phyloP scores from a whole-genome alignment of 2,113 vertebrate genomes.

The Corvus cornix region DNA sequence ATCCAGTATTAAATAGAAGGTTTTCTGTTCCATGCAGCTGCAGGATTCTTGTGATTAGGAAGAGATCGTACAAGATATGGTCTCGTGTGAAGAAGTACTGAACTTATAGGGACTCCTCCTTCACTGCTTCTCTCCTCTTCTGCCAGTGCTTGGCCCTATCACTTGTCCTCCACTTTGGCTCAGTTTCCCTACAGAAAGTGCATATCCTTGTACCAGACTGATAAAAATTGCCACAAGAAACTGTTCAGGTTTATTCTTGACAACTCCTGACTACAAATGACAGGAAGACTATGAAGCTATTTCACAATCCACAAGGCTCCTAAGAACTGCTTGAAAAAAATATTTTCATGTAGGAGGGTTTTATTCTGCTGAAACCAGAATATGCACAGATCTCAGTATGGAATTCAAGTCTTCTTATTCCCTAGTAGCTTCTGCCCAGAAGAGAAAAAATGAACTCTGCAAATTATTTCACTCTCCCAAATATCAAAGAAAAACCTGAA shows the following conservation, averaged over 20 bases:
- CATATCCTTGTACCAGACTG: neutral
- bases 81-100: neutral
- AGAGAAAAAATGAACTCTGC: neutral
- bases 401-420: neutral
- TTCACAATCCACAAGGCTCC: neutral
- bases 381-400: neutral
- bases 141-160: neutral
- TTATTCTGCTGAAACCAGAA: neutral
- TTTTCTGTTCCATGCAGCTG: neutral
- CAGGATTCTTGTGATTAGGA: neutral
- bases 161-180: neutral
- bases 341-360: neutral
- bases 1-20: neutral
- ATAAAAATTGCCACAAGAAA: neutral
- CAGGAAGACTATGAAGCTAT: neutral
- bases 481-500: neutral
- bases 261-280: neutral
- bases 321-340: neutral
- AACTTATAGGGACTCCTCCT: neutral
- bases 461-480: neutral
- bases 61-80: neutral
- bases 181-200: neutral
- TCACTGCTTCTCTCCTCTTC: neutral
- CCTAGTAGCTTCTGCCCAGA: rapidly evolving
- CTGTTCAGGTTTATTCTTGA: neutral